These are phyloP conservation scores for Teleiodes luculella DNA, from an alignment of 2,888 invertebrate genomes.

Conservation along the genomic window DNA sequence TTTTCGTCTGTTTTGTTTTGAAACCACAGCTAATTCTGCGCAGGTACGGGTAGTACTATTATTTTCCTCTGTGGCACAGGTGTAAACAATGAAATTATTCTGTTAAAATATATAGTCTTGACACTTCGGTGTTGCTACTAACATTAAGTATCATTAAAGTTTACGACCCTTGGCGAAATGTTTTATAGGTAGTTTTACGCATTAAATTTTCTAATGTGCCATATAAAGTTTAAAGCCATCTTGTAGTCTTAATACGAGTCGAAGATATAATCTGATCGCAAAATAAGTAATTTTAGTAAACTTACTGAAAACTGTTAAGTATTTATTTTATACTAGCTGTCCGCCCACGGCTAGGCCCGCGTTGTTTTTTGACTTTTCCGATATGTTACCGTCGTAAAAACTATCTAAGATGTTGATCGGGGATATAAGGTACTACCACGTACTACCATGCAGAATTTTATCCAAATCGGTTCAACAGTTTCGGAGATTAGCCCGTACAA, in stretches of 20 bases:
- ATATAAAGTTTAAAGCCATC: not conserved
- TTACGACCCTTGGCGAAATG: not conserved
- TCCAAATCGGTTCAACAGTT: too few species aligned
- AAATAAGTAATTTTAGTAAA: not conserved
- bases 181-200: constrained; percentile 2
- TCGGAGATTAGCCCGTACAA: too few species aligned
- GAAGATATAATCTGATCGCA: not conserved
- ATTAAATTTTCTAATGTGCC: constrained; percentile 1
- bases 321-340: too few species aligned
- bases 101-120: constrained; percentile 7
- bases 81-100: constrained; percentile 13
- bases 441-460: too few species aligned
- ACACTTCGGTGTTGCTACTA: constrained; percentile 8
- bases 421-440: too few species aligned
- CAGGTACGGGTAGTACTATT: too few species aligned
- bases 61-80: not conserved
- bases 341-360: too few species aligned
- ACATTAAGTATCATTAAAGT: constrained; percentile 9
- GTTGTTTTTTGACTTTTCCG: too few species aligned
- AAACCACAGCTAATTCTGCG: constrained; percentile 11
- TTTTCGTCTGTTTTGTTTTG: constrained; percentile 10
- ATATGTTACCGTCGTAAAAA: too few species aligned
- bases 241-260: not conserved
- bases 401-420: too few species aligned
- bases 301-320: not conserved